These are phyloP conservation scores for Zoanthus gigantus DNA, from an alignment of 92 coral and sea anemone genomes.

Conservation along the genomic window DNA sequence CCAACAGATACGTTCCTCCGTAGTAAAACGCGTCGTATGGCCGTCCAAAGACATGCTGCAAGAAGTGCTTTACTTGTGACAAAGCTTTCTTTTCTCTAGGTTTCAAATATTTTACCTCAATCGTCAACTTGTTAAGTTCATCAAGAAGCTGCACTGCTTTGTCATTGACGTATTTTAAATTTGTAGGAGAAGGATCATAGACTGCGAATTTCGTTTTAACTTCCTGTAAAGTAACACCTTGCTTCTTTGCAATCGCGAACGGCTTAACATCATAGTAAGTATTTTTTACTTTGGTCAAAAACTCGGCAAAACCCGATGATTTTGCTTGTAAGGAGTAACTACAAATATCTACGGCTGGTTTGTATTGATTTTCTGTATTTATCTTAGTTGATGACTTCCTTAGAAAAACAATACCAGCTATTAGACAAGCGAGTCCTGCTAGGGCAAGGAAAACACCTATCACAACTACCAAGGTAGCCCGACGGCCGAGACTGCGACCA, in stretches of 20 bases:
- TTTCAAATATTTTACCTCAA: slow-evolving; percentile 61
- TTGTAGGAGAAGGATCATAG: slow-evolving; percentile 72
- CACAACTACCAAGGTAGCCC: not conserved
- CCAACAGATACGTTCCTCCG: slow-evolving; percentile 74
- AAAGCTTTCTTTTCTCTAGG: slow-evolving; percentile 83
- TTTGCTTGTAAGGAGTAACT: slow-evolving; percentile 71
- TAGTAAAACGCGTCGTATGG: slow-evolving; percentile 82
- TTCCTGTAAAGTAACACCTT: slow-evolving; percentile 51
- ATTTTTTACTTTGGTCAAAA: slow-evolving; percentile 72
- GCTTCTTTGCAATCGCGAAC: slow-evolving; percentile 53
- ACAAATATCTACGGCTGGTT: slow-evolving; percentile 40
- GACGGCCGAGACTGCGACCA: not conserved
- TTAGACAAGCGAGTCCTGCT: slow-evolving; percentile 23
- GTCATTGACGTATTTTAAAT: slow-evolving; percentile 71
- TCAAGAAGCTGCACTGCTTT: slow-evolving; percentile 64
- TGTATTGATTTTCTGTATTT: not conserved
- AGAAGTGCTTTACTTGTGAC: slow-evolving; percentile 76
- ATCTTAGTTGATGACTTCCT: not conserved
- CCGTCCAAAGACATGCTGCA: slow-evolving; percentile 62
- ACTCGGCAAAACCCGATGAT: slow-evolving; percentile 69
- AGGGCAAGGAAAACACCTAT: slow-evolving; percentile 17
- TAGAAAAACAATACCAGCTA: slow-evolving; percentile 20
- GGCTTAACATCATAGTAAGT: slow-evolving; percentile 74
- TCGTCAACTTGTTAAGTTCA: slow-evolving; percentile 46
- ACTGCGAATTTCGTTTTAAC: slow-evolving; percentile 59